Evolutionary conservation across 2,888 invertebrate species (phyloP).

Genomic region (Andrena camellia): DNA sequence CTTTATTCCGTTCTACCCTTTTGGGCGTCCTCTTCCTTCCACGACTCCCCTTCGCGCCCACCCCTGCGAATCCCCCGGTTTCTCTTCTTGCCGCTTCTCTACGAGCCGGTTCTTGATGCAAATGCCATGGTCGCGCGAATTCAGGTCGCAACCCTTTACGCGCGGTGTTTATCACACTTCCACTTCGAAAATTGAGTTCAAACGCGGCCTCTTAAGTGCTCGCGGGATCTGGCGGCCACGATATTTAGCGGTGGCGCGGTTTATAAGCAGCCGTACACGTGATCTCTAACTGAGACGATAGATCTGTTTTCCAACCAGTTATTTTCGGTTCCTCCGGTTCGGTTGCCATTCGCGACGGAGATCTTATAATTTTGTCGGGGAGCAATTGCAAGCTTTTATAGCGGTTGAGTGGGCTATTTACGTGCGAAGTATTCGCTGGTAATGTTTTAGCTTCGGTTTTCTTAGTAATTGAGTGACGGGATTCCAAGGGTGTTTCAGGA

Average conservation of each 20-base stretch:
- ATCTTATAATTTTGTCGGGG: too few relatives aligned
- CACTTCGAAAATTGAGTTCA: conserved; percentile 56
- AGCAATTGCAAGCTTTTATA: too few relatives aligned
- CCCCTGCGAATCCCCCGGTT: background rate
- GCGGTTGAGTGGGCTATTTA: too few relatives aligned
- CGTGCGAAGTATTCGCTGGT: too few relatives aligned
- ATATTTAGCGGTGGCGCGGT: conserved; percentile 25
- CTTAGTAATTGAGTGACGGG: too few relatives aligned
- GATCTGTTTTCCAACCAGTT: background rate
- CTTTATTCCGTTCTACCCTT: background rate
- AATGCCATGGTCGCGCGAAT: conserved; percentile 32
- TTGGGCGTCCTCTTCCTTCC: background rate
- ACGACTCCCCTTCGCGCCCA: background rate
- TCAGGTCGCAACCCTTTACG: conserved; percentile 6
- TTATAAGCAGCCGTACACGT: background rate
- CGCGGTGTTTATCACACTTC: conserved; percentile 54
- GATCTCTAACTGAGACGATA: background rate
- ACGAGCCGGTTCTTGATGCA: conserved; percentile 24
- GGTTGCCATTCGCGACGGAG: background rate
- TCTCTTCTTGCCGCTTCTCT: background rate
- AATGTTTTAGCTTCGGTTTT: too few relatives aligned
- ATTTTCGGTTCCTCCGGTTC: background rate
- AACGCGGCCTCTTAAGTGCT: conserved; percentile 34
- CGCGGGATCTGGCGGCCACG: conserved; percentile 31
- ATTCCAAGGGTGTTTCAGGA: too few relatives aligned